A percentile compares a stretch with the other conserved stretches of the same genome.
Evolutionary conservation across 2,797 vertebrate species (phyloP).

Genomic region (Platalea minor): DNA sequence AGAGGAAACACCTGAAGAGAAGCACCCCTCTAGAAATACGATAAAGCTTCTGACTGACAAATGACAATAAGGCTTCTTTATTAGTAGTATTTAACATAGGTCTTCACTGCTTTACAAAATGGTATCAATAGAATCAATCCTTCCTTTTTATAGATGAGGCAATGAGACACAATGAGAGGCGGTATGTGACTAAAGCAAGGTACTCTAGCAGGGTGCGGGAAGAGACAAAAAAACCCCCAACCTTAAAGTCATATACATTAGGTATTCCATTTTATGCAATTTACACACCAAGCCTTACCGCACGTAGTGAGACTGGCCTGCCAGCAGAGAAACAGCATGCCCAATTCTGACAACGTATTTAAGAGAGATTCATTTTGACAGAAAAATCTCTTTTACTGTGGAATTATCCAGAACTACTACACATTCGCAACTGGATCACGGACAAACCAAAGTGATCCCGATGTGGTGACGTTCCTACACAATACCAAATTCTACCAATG

Average conservation of each 20-base stretch:
- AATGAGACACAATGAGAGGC: background rate
- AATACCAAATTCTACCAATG: background rate
- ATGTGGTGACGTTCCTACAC: background rate
- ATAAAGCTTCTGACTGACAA: background rate
- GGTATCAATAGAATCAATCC: background rate
- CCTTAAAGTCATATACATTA: background rate
- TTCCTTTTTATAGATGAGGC: background rate
- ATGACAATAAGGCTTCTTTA: background rate
- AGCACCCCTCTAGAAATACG: background rate
- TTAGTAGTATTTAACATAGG: background rate
- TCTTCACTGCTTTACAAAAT: background rate
- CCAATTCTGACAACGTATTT: background rate
- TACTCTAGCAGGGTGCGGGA: background rate
- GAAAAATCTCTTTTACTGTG: constrained; percentile 18
- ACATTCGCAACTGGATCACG: background rate
- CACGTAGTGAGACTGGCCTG: background rate
- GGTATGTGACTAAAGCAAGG: background rate
- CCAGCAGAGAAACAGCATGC: background rate
- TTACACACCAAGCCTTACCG: background rate
- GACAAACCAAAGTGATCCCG: constrained; percentile 21
- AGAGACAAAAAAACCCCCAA: background rate
- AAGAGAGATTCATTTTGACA: background rate
- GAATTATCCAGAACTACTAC: background rate
- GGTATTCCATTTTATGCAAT: background rate
- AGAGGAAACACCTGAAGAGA: background rate